Evolutionary conservation across 2,888 invertebrate genomes (phyloP), one percentile per base, ranked within the genome.

Genomic region (Drosophila macrospina): DNA sequence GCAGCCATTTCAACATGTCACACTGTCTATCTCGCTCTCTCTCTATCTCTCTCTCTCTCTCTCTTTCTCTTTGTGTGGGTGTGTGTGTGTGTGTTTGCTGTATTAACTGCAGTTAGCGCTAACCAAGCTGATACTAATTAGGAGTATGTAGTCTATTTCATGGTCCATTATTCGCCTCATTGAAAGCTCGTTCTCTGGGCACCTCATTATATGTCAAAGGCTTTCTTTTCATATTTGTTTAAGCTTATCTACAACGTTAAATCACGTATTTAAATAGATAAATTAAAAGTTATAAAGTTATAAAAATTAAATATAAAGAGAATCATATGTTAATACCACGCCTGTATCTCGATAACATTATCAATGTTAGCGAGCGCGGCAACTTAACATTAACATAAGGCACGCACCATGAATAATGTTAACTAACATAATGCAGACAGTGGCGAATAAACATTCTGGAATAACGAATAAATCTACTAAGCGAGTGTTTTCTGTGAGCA

Each of bases 101-200:
- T 42, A 48, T 44, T 37, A 16, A 30, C 36, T 54, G 61, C 34
- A 39, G 39, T 44, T 13, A 8, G n/a, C 34, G 13, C 34, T 56
- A 41, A 11, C 8, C 41, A 28, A 65, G 51, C 66, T 56, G 42
- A 50, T 72, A 57, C 59, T 84, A 69, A 79, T 79, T 73, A 59
- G 28, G 10, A 57, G 44, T 54, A 16, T 42, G 54, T 59, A 36
- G 50, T 44, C 37, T 45, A 50, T 64, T 64, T 66, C 15, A 47
- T 62, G 45, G 50, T 44, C 54, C 60, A 69, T 63, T 59, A 57
- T 45, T 39, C 30, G 20, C 3, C 4, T 32, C 45, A 61, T 74
- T 68, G 30, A 62, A 26, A 47, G 39, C 45, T 28, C 26, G 4
- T 26, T 61, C 20, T 16, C 26, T 28, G 30, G 36, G 8, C 34